A percentile compares a stretch with the other conserved stretches of the same genome.
phyloP scores from a whole-genome alignment of 2,888 invertebrate genomes.

The Noctuana brunneofusca region DNA sequence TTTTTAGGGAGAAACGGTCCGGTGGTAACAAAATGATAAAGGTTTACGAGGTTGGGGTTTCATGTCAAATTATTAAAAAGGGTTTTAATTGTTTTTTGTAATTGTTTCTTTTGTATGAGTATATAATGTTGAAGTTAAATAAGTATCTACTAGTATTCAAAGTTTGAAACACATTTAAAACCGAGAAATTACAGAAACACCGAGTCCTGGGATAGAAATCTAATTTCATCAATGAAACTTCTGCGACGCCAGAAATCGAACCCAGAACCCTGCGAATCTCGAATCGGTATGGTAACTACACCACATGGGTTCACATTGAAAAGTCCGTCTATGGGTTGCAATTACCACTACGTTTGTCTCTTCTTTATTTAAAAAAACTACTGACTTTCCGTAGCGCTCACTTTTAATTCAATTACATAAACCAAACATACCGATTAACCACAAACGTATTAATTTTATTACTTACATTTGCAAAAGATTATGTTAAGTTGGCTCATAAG shows the following conservation, averaged over 20 bases:
- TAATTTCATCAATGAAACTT: too few species aligned
- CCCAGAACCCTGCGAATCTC: too few species aligned
- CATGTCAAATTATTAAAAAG: neutral
- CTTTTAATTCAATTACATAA: neutral
- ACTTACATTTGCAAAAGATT: slow-evolving; percentile 14
- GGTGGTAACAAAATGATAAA: neutral
- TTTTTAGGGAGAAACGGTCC: neutral
- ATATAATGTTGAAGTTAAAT: neutral
- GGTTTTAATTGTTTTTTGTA: neutral
- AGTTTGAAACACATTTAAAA: too few species aligned
- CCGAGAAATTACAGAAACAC: too few species aligned
- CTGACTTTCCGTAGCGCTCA: neutral
- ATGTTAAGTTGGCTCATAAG: slow-evolving; percentile 18
- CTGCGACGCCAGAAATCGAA: too few species aligned
- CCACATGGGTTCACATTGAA: too few species aligned
- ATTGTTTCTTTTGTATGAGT: neutral
- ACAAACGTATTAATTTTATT: slow-evolving; percentile 8
- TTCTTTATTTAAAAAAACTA: too few species aligned
- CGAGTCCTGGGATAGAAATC: too few species aligned
- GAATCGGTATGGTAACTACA: too few species aligned
- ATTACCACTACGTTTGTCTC: too few species aligned
- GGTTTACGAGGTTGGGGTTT: neutral
- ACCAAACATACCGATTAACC: neutral
- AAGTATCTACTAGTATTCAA: too few species aligned
- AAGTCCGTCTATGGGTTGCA: too few species aligned